Base-by-base conservation (phyloP, 2,113 vertebrate species). In the Hirundichthys speculiger region DNA sequence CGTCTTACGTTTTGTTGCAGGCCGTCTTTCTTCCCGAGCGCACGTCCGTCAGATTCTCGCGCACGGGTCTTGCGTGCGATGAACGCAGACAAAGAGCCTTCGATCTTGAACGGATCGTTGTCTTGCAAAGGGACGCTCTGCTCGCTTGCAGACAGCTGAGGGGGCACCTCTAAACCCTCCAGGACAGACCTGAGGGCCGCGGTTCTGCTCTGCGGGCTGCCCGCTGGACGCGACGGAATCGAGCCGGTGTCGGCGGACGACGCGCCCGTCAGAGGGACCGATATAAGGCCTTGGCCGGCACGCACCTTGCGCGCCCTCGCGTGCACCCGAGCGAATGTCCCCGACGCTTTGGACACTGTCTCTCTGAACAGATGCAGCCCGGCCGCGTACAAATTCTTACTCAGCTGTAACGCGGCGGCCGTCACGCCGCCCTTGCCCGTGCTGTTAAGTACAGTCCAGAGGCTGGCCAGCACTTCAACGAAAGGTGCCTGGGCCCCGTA, bases 281-380 rank as follows among this genome's bases (percentile, higher is more conserved):
- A 25, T 10, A 64, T 38, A 2, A 14, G 0, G 3, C 48, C 61
- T 9, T 14, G 48, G 0, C 48, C 38, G 3, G 41, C 12, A 1
- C 61, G 48, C 9, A n/a, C 48, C 11, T 9, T 7, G 15, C 3
- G 5, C 2, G 61, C 48, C 11, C 48, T 30, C 5, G 25, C 48
- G 19, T 16, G 47, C 1, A 50, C 60, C 0, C 9, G 4, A 3
- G 10, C 0, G 15, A 52, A 64, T 0, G 1, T 13, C 4, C 39
- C 45, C 13, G 42, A 62, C 2, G 59, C 59, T 9, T 3, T 11
- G 0, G 59, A 38, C 16, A 62, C 45, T 9, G 59, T 48, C 1
- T 62, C 59, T n/a, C 27, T 47, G 25, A 62, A 62, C n/a, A 62
- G 30, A 0, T n/a, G 21, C 19, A 38, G 22, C 7, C 25, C n/a